phyloP scores from a whole-genome alignment of 2,888 invertebrate genomes.

The Parnassius glacialis region DNA sequence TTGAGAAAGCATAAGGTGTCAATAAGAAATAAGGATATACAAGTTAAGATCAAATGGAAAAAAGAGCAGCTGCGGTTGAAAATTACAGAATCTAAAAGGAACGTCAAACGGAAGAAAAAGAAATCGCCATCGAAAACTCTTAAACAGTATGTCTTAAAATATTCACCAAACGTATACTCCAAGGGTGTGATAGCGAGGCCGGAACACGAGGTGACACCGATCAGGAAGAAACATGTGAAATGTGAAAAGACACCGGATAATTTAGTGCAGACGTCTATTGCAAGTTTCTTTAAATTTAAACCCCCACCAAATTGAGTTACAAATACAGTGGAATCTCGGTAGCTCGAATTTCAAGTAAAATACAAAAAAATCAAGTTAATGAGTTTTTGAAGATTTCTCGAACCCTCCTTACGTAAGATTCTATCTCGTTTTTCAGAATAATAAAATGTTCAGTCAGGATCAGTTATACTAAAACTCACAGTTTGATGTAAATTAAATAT shows the following conservation, averaged over 20 bases:
- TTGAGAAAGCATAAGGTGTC: constrained; percentile 29
- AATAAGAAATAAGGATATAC: constrained; percentile 38
- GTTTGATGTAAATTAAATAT: no score
- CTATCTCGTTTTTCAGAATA: no score
- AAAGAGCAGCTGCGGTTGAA: constrained; percentile 45
- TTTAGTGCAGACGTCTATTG: constrained; percentile 58
- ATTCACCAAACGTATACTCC: constrained; percentile 34
- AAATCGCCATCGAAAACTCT: constrained; percentile 28
- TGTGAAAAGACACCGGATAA: constrained; percentile 49
- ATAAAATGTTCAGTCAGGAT: no score
- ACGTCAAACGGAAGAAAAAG: constrained; percentile 14
- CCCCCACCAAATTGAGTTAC: background rate
- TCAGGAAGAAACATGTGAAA: constrained; percentile 46
- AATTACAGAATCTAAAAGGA: constrained; percentile 36
- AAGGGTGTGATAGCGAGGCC: constrained; percentile 45
- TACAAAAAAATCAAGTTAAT: no score
- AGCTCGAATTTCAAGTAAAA: no score
- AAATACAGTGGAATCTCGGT: no score
- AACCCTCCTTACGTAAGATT: no score
- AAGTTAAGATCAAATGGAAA: constrained; percentile 54
- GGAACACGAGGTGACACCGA: constrained; percentile 40
- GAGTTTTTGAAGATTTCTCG: no score
- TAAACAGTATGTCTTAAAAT: constrained; percentile 60
- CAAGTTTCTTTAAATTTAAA: constrained; percentile 52
- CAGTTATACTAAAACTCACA: no score